These are phyloP conservation scores for Leptura quadrifasciata DNA, from an alignment of 2,888 invertebrate genomes.

Conservation along the genomic window DNA sequence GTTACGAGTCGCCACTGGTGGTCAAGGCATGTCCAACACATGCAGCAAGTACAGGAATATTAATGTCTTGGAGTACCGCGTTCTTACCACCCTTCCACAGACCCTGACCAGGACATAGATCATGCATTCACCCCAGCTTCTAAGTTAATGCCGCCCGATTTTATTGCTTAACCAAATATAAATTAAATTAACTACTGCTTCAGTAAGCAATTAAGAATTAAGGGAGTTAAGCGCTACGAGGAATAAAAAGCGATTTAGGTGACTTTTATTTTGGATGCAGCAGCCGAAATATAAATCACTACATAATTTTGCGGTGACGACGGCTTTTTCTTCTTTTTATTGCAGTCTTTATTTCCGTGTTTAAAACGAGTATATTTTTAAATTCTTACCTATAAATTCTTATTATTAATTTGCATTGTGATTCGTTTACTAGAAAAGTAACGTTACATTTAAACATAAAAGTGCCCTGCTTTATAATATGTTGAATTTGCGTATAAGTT, in stretches of 20 bases:
- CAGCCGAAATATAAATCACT: slow-evolving; percentile 65
- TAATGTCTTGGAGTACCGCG: slow-evolving; percentile 73
- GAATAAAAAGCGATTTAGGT: slow-evolving; percentile 72
- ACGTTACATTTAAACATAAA: no score
- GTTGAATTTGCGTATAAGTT: no score
- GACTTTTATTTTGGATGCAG: slow-evolving; percentile 70
- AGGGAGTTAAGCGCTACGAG: slow-evolving; percentile 71
- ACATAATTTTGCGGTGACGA: slow-evolving; percentile 60
- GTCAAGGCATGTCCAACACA: slow-evolving; percentile 70
- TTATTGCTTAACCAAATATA: slow-evolving; percentile 74
- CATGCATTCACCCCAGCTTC: slow-evolving; percentile 69
- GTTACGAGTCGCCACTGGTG: slow-evolving; percentile 61
- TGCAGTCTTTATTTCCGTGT: slow-evolving; percentile 54
- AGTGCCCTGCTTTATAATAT: no score
- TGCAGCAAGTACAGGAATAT: slow-evolving; percentile 72
- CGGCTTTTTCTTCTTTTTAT: slow-evolving; percentile 54
- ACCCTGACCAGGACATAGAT: slow-evolving; percentile 72
- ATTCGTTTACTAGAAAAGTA: not conserved
- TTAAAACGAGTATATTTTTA: slow-evolving; percentile 36
- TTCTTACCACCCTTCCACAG: slow-evolving; percentile 72
- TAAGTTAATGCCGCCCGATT: slow-evolving; percentile 70
- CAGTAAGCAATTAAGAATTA: slow-evolving; percentile 74
- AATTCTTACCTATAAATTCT: slow-evolving; percentile 23
- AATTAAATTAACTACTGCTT: slow-evolving; percentile 75
- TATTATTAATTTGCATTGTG: not conserved